These are phyloP conservation scores for Wasmannia auropunctata DNA, from an alignment of 1,140 invertebrate genomes.

Conservation along the genomic window DNA sequence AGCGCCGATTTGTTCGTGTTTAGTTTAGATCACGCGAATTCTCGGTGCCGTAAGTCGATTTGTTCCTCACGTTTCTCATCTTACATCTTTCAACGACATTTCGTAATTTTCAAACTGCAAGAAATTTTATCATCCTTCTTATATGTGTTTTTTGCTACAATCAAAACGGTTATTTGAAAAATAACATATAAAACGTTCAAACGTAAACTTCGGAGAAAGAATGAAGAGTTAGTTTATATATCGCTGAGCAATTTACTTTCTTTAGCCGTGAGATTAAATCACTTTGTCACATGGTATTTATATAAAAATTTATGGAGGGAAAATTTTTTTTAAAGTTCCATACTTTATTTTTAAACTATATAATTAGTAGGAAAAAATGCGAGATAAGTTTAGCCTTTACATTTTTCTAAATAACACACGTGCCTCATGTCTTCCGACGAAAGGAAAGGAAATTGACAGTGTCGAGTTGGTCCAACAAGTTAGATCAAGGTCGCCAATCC, in stretches of 20 bases:
- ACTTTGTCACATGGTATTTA: not conserved
- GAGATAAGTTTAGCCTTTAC: not conserved
- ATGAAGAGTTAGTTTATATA: not conserved
- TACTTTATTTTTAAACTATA: not conserved
- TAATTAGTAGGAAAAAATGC: conserved; percentile 1
- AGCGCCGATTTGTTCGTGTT: conserved; percentile 19
- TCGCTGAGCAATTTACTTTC: not conserved
- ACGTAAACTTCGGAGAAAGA: not conserved
- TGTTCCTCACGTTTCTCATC: not conserved
- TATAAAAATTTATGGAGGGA: not conserved
- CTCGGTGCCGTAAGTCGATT: not conserved
- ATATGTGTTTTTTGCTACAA: not conserved
- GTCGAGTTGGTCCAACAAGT: not conserved
- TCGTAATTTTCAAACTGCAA: not conserved
- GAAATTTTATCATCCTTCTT: no score
- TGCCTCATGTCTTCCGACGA: not conserved
- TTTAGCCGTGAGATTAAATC: not conserved
- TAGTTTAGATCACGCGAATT: not conserved
- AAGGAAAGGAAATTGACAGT: not conserved
- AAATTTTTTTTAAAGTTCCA: not conserved
- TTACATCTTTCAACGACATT: not conserved
- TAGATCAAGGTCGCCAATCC: not conserved
- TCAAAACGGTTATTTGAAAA: not conserved
- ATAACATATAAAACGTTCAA: not conserved
- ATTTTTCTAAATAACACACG: not conserved